A percentile compares a stretch with the other conserved stretches of the same genome.
phyloP scores from a whole-genome alignment of 2,888 invertebrate genomes.

The Lingula anatina region DNA sequence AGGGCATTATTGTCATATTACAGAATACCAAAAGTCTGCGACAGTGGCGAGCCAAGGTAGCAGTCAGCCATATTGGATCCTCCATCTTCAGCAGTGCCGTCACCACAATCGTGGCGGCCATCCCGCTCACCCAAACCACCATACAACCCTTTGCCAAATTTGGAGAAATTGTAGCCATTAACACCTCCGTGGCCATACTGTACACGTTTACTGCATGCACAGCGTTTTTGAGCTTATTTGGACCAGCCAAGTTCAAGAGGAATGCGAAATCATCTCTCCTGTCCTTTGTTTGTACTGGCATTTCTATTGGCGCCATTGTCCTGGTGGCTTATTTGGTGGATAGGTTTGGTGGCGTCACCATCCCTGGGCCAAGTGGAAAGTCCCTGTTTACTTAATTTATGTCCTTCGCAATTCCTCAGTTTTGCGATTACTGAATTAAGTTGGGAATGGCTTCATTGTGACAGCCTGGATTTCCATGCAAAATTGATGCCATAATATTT shows the following conservation, averaged over 20 bases:
- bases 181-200: constrained; percentile 38
- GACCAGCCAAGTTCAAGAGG: constrained; percentile 27
- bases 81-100: constrained; percentile 41
- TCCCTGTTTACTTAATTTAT: background rate
- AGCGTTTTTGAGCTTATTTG: constrained; percentile 31
- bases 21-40: constrained; percentile 23
- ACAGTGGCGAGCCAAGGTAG: constrained; percentile 31
- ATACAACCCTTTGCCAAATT: constrained; percentile 45
- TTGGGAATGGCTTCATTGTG: no score
- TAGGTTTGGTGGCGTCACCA: constrained; percentile 19
- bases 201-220: constrained; percentile 39
- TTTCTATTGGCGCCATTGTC: constrained; percentile 18
- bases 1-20: no score
- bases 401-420: no score
- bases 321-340: constrained; percentile 21
- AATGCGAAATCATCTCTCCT: constrained; percentile 22
- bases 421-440: no score
- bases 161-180: constrained; percentile 44
- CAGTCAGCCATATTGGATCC: constrained; percentile 41
- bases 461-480: no score
- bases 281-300: constrained; percentile 17
- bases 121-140: constrained; percentile 40
- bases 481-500: no score
- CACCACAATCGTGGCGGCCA: constrained; percentile 42
- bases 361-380: constrained; percentile 28